A percentile compares a stretch with the other conserved stretches of the same genome.
Evolutionary conservation across 2,888 invertebrate species (phyloP).

Genomic region (Alloplasta piceator): DNA sequence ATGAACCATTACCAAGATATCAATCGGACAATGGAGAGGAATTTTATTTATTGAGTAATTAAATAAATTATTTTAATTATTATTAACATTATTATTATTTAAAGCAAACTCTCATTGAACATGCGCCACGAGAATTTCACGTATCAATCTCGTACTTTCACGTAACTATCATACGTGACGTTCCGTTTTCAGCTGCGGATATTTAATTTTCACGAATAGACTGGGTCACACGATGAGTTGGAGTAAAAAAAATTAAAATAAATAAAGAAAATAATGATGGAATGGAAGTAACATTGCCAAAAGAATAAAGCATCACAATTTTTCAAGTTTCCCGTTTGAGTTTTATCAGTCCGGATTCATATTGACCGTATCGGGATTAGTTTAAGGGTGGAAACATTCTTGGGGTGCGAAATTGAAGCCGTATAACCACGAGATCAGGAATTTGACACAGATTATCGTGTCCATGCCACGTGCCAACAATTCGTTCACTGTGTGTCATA

Average conservation of each 20-base stretch:
- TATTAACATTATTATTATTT: too few relatives aligned
- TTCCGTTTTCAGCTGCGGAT: not conserved
- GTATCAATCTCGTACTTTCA: too few relatives aligned
- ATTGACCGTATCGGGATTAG: slow-evolving; percentile 24
- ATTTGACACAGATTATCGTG: slow-evolving; percentile 54
- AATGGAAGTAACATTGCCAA: too few relatives aligned
- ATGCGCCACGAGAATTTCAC: too few relatives aligned
- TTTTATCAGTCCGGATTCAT: slow-evolving; percentile 27
- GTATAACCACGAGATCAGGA: slow-evolving; percentile 32
- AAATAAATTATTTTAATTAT: too few relatives aligned
- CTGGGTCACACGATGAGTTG: slow-evolving; percentile 39
- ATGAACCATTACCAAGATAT: too few relatives aligned
- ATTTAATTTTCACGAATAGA: slow-evolving; percentile 47
- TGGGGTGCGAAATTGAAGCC: not conserved
- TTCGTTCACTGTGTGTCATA: slow-evolving; percentile 3
- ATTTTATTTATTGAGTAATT: too few relatives aligned
- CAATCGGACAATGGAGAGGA: too few relatives aligned
- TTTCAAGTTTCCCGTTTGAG: too few relatives aligned
- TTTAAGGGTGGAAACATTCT: slow-evolving; percentile 37
- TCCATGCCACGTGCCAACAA: slow-evolving; percentile 6
- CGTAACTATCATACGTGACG: too few relatives aligned
- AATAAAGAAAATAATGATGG: slow-evolving; percentile 9
- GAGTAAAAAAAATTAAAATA: slow-evolving; percentile 39
- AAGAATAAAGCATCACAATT: too few relatives aligned
- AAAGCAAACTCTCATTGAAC: too few relatives aligned